These are phyloP conservation scores for Pogoniulus pusillus DNA, from an alignment of 2,797 vertebrate species.

Conservation along the genomic window DNA sequence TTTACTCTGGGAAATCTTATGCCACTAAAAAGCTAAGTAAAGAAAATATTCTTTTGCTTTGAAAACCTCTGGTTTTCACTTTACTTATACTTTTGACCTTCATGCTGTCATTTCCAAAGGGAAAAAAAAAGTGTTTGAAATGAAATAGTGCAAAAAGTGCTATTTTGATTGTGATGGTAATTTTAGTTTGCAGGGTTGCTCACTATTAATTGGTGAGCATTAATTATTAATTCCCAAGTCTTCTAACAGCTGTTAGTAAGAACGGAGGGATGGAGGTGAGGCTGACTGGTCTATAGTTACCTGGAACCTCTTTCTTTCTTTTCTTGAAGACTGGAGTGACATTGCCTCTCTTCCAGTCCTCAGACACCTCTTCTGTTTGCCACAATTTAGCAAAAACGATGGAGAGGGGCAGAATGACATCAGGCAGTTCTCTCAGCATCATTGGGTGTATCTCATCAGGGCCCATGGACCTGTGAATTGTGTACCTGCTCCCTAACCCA, in stretches of 20 bases:
- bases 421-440: no score
- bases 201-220: no score
- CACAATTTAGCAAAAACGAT: no score
- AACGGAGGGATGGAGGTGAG: background rate
- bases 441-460: no score
- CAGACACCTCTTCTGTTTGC: no score
- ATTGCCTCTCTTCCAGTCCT: no score
- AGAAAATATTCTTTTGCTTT: background rate
- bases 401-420: no score
- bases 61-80: background rate
- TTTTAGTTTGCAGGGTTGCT: background rate
- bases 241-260: background rate
- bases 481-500: no score
- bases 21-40: background rate
- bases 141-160: background rate
- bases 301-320: no score
- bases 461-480: no score
- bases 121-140: background rate
- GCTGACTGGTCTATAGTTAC: no score
- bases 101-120: background rate
- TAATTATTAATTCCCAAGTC: background rate
- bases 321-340: no score
- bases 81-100: background rate
- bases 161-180: background rate
- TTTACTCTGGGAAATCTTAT: slow-evolving; percentile 16